Evolutionary conservation across 2,797 vertebrate genomes (phyloP), one percentile per base, ranked within the genome.

Genomic region (Channallabes apus): DNA sequence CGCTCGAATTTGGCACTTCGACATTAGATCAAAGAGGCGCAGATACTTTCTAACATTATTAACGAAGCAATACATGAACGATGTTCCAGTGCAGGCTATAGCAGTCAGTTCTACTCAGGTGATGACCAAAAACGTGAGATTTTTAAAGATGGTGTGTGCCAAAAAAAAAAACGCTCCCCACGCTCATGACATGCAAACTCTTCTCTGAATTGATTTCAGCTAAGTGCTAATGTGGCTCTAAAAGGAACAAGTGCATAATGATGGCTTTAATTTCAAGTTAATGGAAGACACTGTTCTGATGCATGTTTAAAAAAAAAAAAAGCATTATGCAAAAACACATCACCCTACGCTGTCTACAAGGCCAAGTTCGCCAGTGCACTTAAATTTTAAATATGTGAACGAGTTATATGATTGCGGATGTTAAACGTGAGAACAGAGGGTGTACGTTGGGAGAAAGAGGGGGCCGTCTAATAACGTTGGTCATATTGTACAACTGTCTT

Each of bases 301-400:
- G 80, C 68, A 81, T 72, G 51, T 85, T 84, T 87, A 79, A 2
- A 35, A 35, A 35, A 9, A 51, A 64, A 88, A 81, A 86, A 58
- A n/a, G 62, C 65, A 85, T 89, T 80, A 90, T 68, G 85, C 79
- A 77, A 27, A 77, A 82, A 67, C 18, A 56, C 76, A 67, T 54
- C 32, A 76, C 38, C 22, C 67, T 9, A 46, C 4, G 38, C 75
- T 41, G 24, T 35, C 80, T 54, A 27, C 78, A 64, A 75, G 83
- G 58, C 77, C 51, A 56, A 46, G 32, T 38, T 77, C 83, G 51
- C 51, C 73, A 2, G 65, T 80, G 29, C 75, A n/a, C 82, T 86
- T 86, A 68, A 84, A 84, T 78, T 80, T 86, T 86, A 68, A 84
- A 84, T 78, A 68, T 88, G 87, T 84, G 80, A 89, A 85, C 27